Conservation (phyloP, 2,113 vertebrate species). For the Corapipo altera region DNA sequence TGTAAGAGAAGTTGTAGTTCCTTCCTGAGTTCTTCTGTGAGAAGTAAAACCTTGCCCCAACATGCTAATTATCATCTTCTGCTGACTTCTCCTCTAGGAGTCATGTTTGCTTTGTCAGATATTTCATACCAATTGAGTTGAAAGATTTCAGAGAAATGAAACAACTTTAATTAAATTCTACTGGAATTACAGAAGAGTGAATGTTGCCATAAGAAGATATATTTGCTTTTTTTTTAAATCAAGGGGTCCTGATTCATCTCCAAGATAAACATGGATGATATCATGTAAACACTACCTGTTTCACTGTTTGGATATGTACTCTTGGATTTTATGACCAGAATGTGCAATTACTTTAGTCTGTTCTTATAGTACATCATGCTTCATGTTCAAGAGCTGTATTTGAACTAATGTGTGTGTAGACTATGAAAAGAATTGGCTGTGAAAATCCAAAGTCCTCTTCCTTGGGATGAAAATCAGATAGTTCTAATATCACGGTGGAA, state of each 20-base stretch:
- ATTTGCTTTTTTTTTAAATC: not conserved
- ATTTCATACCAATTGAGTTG: not conserved
- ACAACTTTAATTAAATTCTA: not conserved
- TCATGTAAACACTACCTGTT: not conserved
- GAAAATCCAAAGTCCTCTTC: not conserved
- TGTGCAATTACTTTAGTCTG: not conserved
- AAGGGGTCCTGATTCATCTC: not conserved
- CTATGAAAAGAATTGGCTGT: not conserved
- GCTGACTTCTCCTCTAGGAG: not conserved
- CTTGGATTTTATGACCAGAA: not conserved
- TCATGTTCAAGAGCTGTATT: not conserved
- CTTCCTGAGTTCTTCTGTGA: not conserved
- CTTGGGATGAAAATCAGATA: not conserved
- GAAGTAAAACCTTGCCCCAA: not conserved
- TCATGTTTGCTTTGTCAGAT: not conserved
- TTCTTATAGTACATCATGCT: not conserved
- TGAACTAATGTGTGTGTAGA: not conserved
- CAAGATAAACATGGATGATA: not conserved
- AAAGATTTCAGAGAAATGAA: not conserved
- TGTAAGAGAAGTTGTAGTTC: not conserved
- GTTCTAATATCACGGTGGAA: not conserved
- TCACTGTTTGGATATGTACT: not conserved
- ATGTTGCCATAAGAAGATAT: not conserved
- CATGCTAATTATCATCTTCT: not conserved
- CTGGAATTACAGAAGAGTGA: not conserved